Conservation (phyloP, 2,888 invertebrate species). For the Zootermopsis nevadensis region DNA sequence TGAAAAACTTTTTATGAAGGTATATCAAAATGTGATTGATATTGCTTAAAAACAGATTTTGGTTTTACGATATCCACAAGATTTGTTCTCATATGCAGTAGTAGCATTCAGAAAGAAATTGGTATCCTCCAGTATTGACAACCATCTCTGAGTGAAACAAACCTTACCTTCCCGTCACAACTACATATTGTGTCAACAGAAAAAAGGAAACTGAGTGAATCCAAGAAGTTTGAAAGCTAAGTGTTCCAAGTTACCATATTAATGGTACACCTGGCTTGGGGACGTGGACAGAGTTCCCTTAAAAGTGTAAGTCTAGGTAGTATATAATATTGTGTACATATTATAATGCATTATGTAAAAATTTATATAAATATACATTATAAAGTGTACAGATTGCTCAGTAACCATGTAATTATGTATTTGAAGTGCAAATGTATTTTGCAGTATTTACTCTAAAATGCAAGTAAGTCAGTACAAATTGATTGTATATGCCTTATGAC, state of each 20-base stretch:
- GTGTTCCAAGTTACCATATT: background rate
- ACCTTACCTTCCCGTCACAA: background rate
- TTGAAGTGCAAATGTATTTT: background rate
- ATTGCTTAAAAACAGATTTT: too few species aligned
- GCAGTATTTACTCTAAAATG: background rate
- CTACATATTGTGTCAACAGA: background rate
- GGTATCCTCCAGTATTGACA: too few species aligned
- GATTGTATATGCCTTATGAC: background rate
- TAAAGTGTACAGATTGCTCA: constrained; percentile 5
- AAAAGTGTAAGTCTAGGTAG: background rate
- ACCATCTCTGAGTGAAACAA: background rate
- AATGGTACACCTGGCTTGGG: background rate
- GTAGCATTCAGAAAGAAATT: too few species aligned
- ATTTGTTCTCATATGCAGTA: too few species aligned
- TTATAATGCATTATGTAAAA: background rate
- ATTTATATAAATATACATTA: background rate
- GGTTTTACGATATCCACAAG: too few species aligned
- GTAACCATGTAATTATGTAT: background rate
- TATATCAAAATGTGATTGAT: too few species aligned
- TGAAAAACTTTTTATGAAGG: too few species aligned
- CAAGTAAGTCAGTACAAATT: constrained; percentile 2
- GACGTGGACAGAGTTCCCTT: background rate
- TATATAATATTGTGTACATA: background rate
- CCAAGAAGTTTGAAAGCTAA: background rate
- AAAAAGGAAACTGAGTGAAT: background rate